Conservation (phyloP, 2,888 invertebrate species). For the Idaea dimidiata region DNA sequence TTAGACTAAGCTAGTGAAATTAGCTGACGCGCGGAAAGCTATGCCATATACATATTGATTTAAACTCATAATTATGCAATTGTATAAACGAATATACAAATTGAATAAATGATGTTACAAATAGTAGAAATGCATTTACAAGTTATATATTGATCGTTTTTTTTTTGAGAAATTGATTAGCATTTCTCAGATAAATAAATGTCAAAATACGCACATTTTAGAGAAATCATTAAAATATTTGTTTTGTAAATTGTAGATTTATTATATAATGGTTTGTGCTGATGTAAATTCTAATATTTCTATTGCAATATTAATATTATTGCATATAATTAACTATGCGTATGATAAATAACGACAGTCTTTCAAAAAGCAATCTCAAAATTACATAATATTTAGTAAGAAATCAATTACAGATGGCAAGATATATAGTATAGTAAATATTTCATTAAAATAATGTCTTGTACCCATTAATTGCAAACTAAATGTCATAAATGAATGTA, state of each 20-base stretch:
- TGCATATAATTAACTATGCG: neutral
- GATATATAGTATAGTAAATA: no score
- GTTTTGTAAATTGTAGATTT: neutral
- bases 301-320: neutral
- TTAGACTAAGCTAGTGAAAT: conserved; percentile 58
- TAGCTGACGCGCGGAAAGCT: conserved; percentile 8
- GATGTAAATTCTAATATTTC: neutral
- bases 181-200: neutral
- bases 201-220: neutral
- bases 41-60: conserved; percentile 1
- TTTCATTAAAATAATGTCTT: no score
- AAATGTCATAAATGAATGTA: neutral
- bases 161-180: neutral
- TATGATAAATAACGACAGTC: neutral
- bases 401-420: no score
- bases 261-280: neutral
- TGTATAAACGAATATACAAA: neutral
- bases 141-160: neutral
- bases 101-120: neutral
- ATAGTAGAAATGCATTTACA: neutral
- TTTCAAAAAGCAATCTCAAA: neutral
- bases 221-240: neutral
- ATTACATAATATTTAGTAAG: neutral
- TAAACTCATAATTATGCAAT: neutral
- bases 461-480: neutral